Base-by-base conservation (phyloP, 2,888 invertebrate genomes). In the Caenorhabditis sp. region DNA sequence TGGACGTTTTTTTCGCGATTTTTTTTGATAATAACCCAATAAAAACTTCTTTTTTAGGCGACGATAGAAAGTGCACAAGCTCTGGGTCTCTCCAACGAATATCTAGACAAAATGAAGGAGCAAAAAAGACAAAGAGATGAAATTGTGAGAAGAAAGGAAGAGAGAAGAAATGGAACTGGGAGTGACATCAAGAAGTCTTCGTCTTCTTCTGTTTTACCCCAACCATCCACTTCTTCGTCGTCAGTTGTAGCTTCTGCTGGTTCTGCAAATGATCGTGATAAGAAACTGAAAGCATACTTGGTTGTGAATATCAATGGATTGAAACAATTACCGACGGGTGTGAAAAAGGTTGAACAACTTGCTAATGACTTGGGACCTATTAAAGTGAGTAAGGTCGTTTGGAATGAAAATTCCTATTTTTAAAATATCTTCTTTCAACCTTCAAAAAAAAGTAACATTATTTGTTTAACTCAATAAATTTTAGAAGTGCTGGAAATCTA, bases 41-140 rank as follows among this genome's bases (percentile, higher is more conserved):
- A 21, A 49, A 60, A n/a, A 3, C 60, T 20, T 53, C 14, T 53
- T 14, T 67, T 62, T 26, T 56, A 67, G 62, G 38, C 58, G 4
- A 59, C 74, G 7, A 67, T 75, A 1, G 86, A 86, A 67, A 83
- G 84, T 54, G 86, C 83, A 0, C 77, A 81, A 59, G 85, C 84
- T 3, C 67, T 86, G 14, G 87, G 87, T 0, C 66, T 87, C 0
- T 84, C 85, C 49, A 74, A 73, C n/a, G 85, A 85, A 21, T 87
- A 87, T 59, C 70, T 87, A 54, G 53, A 69, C 26, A 82, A 81
- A 63, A 60, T 87, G 27, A 86, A 87, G 58, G 84, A 87, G 52
- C 87, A 87, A 68, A 82, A 85, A 67, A 67, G 77, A 50, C 65
- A 74, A 26, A 70, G 86, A 0, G 86, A 87, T 26, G 82, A 85